A percentile compares a stretch with the other conserved stretches of the same genome.
phyloP scores from a whole-genome alignment of 2,113 vertebrate species.

The Ailuropoda melanoleuca region DNA sequence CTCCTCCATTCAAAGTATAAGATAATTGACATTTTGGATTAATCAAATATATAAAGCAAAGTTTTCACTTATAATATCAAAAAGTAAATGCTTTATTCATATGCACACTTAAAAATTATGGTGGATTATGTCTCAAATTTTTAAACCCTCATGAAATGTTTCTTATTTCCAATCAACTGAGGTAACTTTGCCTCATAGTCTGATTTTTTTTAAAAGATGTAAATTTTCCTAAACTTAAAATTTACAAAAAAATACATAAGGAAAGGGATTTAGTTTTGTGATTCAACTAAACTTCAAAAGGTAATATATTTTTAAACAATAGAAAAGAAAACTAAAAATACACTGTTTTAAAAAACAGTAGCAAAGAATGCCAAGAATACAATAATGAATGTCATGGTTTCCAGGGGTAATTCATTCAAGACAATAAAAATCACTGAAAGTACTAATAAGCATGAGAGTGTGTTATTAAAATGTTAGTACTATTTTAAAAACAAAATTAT shows the following conservation, averaged over 20 bases:
- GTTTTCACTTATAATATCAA: background rate
- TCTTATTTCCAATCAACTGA: background rate
- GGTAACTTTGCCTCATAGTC: background rate
- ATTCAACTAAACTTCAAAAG: slow-evolving; percentile 39
- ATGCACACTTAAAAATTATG: background rate
- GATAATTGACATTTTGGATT: background rate
- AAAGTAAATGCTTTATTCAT: background rate
- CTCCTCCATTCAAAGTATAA: slow-evolving; percentile 2
- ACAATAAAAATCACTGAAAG: background rate
- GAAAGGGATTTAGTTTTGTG: background rate
- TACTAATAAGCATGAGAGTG: background rate
- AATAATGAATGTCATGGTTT: background rate
- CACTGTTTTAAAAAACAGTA: background rate
- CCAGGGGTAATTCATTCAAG: background rate
- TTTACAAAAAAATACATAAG: background rate
- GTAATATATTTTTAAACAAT: background rate
- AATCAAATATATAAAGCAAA: background rate
- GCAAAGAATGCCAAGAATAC: background rate
- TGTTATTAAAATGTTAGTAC: slow-evolving; percentile 8
- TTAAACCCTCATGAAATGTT: background rate
- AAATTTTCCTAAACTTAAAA: background rate
- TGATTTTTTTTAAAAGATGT: slow-evolving; percentile 2
- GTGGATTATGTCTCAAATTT: background rate
- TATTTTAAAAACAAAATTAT: slow-evolving; percentile 68
- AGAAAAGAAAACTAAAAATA: background rate